A percentile compares a stretch with the other conserved stretches of the same genome.
Conservation (phyloP, 1,140 invertebrate genomes). For the Rhopalosiphum maidis region DNA sequence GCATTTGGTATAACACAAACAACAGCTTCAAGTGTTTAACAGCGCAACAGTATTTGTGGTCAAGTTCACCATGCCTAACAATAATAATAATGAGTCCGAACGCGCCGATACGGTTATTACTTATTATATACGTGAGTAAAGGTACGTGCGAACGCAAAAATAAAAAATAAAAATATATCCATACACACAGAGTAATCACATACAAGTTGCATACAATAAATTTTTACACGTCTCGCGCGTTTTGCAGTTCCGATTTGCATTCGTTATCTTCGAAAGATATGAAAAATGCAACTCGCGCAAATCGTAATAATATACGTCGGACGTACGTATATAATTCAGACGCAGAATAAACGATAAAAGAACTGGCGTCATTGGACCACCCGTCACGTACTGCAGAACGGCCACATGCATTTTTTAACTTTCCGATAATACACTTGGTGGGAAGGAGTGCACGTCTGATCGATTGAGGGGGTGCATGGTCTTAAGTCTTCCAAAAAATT, state of each 20-base stretch:
- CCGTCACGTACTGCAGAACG: not conserved
- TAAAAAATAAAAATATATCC: not conserved
- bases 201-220: not conserved
- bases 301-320: not conserved
- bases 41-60: not conserved
- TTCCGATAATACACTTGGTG: not conserved
- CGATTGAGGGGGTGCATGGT: not conserved
- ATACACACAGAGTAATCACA: not conserved
- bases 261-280: not conserved
- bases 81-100: not conserved
- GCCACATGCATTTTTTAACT: conserved; percentile 5
- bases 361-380: not conserved
- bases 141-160: not conserved
- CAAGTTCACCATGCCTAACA: not conserved
- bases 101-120: not conserved
- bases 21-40: not conserved
- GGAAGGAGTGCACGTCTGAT: not conserved
- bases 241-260: not conserved
- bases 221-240: not conserved
- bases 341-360: not conserved
- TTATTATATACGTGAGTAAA: not conserved
- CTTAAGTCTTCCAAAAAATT: conserved; percentile 1
- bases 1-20: not conserved
- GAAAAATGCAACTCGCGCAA: conserved; percentile 6
- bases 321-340: not conserved